Evolutionary conservation across 2,888 invertebrate genomes (phyloP), one percentile per base, ranked within the genome.

Genomic region (Xestoiulus laeticollis): DNA sequence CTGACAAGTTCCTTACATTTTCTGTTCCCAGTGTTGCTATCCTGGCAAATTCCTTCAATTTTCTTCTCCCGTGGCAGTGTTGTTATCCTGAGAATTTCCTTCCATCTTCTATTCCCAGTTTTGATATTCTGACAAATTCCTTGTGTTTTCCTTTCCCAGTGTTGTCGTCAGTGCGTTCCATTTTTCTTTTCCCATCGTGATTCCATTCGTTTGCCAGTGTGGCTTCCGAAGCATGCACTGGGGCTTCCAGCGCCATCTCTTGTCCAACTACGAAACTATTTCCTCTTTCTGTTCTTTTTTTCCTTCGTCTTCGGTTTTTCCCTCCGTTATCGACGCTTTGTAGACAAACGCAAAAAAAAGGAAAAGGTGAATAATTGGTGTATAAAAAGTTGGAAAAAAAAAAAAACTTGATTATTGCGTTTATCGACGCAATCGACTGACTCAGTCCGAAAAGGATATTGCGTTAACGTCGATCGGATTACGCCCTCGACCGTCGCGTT

Each of bases 361-460:
- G 16, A 53, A 16, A 5, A 53, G 53, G 68, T 68, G 68, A 68
- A 68, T 68, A 68, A 68, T 68, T 10, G 59, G 68, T 26, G 6
- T 59, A 22, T 22, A 59, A 22, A 22, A 59, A 38, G 6, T 38
- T 6, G 33, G 33, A 5, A 38, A 5, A 38, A 38, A 38, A 38
- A 38, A 38, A 2, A 6, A 38, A 38, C 33, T 6, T 26, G 14
- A 2, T 68, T 68, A 68, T 68, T 68, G 68, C 68, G 26, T 68
- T 68, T 38, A 68, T 68, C 68, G 68, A 68, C 26, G 68, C 68
- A 19, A 53, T 53, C 53, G 53, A 53, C 10, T 68, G 68, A 68
- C n/a, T 68, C 68, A 68, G 59, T 6, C n/a, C 16, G n/a, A 1
- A 59, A n/a, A 68, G 68, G 68, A 68, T 68, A 26, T 68, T 68